A percentile compares a stretch with the other conserved stretches of the same genome.
Evolutionary conservation across 2,888 invertebrate species (phyloP).

Genomic region (Unio pictorum): DNA sequence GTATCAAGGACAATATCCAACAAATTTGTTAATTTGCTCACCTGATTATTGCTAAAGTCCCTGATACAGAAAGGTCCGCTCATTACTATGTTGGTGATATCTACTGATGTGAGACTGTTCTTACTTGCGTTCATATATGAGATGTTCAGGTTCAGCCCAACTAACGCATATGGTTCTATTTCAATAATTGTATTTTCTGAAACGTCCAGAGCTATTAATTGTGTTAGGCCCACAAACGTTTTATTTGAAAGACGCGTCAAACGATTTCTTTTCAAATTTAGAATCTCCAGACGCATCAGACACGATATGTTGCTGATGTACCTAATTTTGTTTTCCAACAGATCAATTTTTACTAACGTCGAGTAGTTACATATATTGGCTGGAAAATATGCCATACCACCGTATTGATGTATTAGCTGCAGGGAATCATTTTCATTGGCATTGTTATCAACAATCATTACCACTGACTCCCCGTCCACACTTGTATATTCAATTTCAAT

Average conservation of each 20-base stretch:
- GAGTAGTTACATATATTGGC: slow-evolving; percentile 9
- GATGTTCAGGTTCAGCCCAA: background rate
- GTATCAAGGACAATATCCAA: background rate
- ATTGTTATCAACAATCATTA: too few relatives aligned
- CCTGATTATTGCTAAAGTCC: slow-evolving; percentile 2
- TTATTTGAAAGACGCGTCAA: slow-evolving; percentile 3
- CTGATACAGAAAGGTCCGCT: slow-evolving; percentile 3
- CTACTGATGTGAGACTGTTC: slow-evolving; percentile 3
- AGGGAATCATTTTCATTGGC: too few relatives aligned
- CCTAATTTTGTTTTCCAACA: slow-evolving; percentile 7
- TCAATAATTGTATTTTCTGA: background rate
- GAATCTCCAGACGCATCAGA: slow-evolving; percentile 2
- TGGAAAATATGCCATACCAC: slow-evolving; percentile 7
- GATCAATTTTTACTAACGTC: slow-evolving; percentile 9
- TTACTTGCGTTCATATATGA: background rate
- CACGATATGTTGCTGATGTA: slow-evolving; percentile 9
- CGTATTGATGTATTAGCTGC: background rate
- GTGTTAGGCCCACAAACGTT: slow-evolving; percentile 5
- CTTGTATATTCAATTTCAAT: too few relatives aligned
- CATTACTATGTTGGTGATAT: slow-evolving; percentile 5
- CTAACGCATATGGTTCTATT: slow-evolving; percentile 6
- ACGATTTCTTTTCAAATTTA: slow-evolving; percentile 5
- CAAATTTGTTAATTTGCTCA: slow-evolving; percentile 4
- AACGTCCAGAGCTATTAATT: slow-evolving; percentile 4
- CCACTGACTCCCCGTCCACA: too few relatives aligned